Conservation (phyloP, 2,888 invertebrate species). For the Clepsis dumicolana region DNA sequence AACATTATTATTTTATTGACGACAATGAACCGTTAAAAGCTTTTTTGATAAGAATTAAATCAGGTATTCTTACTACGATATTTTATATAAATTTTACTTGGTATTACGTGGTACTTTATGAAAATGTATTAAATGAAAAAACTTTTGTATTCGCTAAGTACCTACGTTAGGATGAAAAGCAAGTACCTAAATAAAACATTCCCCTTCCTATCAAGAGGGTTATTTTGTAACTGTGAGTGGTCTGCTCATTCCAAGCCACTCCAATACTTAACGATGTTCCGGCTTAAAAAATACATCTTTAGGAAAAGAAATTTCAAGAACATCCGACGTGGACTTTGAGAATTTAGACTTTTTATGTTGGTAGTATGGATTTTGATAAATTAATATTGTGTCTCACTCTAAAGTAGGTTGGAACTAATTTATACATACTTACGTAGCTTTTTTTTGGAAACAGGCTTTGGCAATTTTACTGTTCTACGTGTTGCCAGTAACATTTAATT, state of each 20-base stretch:
- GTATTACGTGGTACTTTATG: no score
- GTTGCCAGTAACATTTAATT: neutral
- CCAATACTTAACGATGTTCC: slow-evolving; percentile 62
- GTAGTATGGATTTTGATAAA: neutral
- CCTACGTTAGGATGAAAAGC: slow-evolving; percentile 22
- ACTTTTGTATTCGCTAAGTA: no score
- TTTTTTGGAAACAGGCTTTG: neutral
- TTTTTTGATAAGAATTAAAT: neutral
- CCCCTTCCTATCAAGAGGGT: slow-evolving; percentile 61
- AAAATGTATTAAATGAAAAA: no score
- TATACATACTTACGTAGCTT: neutral
- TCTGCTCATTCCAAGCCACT: slow-evolving; percentile 77
- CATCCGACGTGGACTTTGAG: neutral
- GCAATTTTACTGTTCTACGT: neutral
- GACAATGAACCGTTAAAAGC: neutral
- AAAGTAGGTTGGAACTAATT: no score
- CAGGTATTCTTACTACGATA: neutral
- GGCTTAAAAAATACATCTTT: slow-evolving; percentile 55
- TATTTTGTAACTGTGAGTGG: slow-evolving; percentile 76
- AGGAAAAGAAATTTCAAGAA: slow-evolving; percentile 55
- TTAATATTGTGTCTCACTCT: neutral
- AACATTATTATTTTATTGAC: no score
- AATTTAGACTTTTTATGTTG: neutral
- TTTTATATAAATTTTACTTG: no score
- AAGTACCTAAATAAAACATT: slow-evolving; percentile 27